Base-by-base conservation (phyloP, 2,797 vertebrate species). In the Lemur catta region DNA sequence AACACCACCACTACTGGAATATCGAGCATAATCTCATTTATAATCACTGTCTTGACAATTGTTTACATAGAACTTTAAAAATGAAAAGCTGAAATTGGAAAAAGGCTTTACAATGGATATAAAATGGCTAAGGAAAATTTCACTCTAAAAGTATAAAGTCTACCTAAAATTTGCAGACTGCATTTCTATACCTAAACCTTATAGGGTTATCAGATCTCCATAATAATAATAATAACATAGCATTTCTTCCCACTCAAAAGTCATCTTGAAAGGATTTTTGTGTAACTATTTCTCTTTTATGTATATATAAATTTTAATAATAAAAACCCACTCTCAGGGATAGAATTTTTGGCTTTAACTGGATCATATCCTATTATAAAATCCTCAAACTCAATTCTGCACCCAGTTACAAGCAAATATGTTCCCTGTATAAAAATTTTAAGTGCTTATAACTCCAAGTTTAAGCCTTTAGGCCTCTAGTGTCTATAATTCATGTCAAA, bases 401-500 rank as follows among this genome's bases (percentile, higher is more conserved):
- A 85, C 24, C 12, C 46, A 82, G 28, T 76, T 93, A 92, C 3
- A 92, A 74, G 43, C 59, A 93, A 96, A 50, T 63, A 0, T 59
- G 33, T 89, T 65, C 22, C 30, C 15, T 18, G 8, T 55, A 13
- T 79, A 93, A 91, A 72, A 79, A 4, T 65, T 72, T 76, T 89
- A 82, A 84, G 48, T 84, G 50, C 55, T 86, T 81, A 74, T 30
- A 86, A 75, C 14, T 91, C 24, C n/a, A 74, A 38, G 3, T 84
- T 84, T 95, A 96, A 78, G 24, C 52, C 22, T 91, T n/a, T 22
- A 43, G 52, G 17, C 13, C 63, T 92, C 76, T 59, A 65, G 46
- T 93, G 24, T 50, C 59, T 89, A 7, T 92, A 90, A 94, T 79
- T 63, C 65, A 86, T 63, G 82, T 76, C 84, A 50, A 71, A 89